phyloP scores from a whole-genome alignment of 2,113 vertebrate species.

The Pterocles orientalis region DNA sequence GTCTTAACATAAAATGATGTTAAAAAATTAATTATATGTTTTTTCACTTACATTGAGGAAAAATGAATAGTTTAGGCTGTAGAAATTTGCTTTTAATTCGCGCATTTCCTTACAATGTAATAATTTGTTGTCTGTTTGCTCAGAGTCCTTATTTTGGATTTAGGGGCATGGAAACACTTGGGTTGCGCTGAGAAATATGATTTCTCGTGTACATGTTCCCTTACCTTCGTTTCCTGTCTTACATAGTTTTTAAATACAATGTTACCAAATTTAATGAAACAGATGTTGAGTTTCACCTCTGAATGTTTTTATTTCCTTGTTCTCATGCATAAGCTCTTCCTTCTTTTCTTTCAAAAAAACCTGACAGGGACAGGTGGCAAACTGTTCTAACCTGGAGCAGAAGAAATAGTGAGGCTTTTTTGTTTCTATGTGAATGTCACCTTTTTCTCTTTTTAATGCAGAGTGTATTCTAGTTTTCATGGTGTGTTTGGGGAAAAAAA shows the following conservation, averaged over 20 bases:
- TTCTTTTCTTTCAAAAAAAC: not conserved
- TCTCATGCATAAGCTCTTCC: not conserved
- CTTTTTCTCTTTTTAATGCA: not conserved
- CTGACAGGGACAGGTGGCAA: not conserved
- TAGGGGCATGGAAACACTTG: not conserved
- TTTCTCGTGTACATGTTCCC: rapidly evolving
- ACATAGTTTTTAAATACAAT: not conserved
- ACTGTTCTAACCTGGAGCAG: not conserved
- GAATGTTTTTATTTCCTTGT: not conserved
- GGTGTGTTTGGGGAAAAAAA: not conserved
- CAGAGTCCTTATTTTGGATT: not conserved
- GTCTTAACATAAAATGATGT: not conserved
- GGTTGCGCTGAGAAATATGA: not conserved
- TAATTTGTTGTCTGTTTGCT: not conserved
- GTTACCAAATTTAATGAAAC: not conserved
- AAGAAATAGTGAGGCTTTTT: not conserved
- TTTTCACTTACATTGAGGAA: not conserved
- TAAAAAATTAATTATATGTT: not conserved
- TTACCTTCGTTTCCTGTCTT: not conserved
- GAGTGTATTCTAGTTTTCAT: not conserved
- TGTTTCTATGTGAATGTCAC: not conserved
- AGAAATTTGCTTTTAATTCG: not conserved
- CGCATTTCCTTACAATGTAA: not conserved
- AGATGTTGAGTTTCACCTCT: not conserved
- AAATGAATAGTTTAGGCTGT: not conserved